Evolutionary conservation across 2,888 invertebrate species (phyloP).

Genomic region (Sisyra terminalis): DNA sequence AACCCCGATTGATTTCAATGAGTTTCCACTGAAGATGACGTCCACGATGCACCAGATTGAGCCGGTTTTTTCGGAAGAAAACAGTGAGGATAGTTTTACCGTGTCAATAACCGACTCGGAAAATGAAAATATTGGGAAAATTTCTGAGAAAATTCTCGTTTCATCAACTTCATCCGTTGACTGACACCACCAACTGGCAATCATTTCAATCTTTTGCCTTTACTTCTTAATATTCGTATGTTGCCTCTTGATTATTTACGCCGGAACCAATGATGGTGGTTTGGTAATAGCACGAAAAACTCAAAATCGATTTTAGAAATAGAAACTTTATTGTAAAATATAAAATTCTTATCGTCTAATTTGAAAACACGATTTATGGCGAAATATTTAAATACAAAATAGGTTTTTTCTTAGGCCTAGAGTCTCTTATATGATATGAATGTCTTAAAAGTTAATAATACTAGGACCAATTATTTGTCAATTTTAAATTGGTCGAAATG

Average conservation of each 20-base stretch:
- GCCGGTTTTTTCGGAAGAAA: constrained; percentile 12
- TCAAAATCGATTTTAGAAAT: no score
- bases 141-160: neutral
- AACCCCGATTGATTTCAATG: constrained; percentile 12
- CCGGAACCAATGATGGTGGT: constrained; percentile 34
- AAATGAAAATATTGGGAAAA: neutral
- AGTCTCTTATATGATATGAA: no score
- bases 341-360: no score
- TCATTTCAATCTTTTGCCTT: constrained; percentile 35
- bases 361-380: no score
- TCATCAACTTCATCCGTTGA: constrained; percentile 18
- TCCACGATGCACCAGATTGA: constrained; percentile 6
- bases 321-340: no score
- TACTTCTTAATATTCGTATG: constrained; percentile 35
- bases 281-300: constrained; percentile 26
- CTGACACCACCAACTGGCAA: constrained; percentile 40
- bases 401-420: no score
- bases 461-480: no score
- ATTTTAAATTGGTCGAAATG: no score
- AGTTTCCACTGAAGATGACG: neutral
- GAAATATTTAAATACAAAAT: no score
- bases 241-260: constrained; percentile 36
- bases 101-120: neutral
- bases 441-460: no score
- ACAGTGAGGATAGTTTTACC: constrained; percentile 13